These are phyloP conservation scores for Pterophyllum scalare DNA, from an alignment of 2,113 vertebrate species.

Conservation along the genomic window DNA sequence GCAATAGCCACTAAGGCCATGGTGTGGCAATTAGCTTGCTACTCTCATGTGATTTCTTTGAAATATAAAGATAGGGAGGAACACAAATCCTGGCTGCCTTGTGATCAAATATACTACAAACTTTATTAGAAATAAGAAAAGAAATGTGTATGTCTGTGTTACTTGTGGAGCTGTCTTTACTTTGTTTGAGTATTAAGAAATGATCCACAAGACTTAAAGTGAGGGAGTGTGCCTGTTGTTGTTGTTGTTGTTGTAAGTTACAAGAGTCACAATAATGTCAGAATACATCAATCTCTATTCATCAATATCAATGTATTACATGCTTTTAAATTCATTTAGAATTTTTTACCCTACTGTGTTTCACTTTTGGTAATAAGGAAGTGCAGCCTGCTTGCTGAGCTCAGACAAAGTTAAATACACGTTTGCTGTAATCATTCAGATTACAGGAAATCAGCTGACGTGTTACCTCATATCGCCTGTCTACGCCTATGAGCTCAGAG, in stretches of 20 bases:
- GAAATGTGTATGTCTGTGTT: background rate
- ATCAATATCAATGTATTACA: background rate
- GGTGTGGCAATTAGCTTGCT: background rate
- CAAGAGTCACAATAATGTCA: background rate
- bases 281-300: background rate
- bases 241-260: background rate
- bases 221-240: background rate
- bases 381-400: background rate
- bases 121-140: background rate
- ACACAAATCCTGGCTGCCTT: background rate
- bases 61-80: background rate
- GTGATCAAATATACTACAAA: background rate
- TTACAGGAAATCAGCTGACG: slow-evolving; percentile 12
- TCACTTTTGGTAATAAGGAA: background rate
- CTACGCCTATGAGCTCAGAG: background rate
- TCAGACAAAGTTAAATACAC: background rate
- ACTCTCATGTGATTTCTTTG: background rate
- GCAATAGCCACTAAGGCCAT: background rate
- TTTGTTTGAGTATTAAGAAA: background rate
- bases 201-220: background rate
- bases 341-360: background rate
- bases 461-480: background rate
- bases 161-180: background rate
- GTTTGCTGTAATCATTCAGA: background rate
- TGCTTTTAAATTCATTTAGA: background rate